Evolutionary conservation across 2,113 vertebrate species (phyloP), one percentile per base, ranked within the genome.

Genomic region (Tachysurus fulvidraco): DNA sequence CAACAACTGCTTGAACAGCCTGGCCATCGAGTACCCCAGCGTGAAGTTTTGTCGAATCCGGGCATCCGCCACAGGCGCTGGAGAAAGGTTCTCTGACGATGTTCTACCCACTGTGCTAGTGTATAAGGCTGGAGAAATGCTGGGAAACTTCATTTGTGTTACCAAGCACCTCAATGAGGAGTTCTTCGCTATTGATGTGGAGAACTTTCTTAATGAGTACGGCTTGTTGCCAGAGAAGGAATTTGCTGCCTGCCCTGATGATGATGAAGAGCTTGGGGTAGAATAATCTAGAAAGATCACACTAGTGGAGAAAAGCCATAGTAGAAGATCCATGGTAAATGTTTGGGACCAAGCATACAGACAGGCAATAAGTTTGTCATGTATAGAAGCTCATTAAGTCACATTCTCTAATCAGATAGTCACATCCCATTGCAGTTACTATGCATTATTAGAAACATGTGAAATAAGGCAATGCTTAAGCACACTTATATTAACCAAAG

Each of bases 31-130:
- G 87, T 98, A 99, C 69, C 91, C 97, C 81, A 94, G 94, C 0
- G 96, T 98, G 3, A 99, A 96, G 92, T 99, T 99, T 92, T 99
- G 98, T 95, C 96, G 96, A 92, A 98, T 99, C 86, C 96, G 95
- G 87, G 97, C 97, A 28, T 96, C 96, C 0, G 79, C 95, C 28
- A 98, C 98, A 0, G 98, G 98, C 0, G 97, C 98, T 0, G 93
- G 94, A 0, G 97, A 99, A 44, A 96, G 97, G 82, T 99, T 99
- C 93, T 96, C 97, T 0, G 93, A 93, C 0, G 94, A 96, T 9
- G 96, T 99, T 16, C 96, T 99, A 65, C 98, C 98, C 9, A 95
- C 97, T 0, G 87, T 99, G 52, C 94, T 99, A 3, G 95, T 98
- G 83, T 99, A 99, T 91, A 99, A 97, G 93, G 97, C 96, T 0